A percentile compares a stretch with the other conserved stretches of the same genome.
Evolutionary conservation across 2,113 vertebrate genomes (phyloP).

Genomic region (Typhlomys cinereus): DNA sequence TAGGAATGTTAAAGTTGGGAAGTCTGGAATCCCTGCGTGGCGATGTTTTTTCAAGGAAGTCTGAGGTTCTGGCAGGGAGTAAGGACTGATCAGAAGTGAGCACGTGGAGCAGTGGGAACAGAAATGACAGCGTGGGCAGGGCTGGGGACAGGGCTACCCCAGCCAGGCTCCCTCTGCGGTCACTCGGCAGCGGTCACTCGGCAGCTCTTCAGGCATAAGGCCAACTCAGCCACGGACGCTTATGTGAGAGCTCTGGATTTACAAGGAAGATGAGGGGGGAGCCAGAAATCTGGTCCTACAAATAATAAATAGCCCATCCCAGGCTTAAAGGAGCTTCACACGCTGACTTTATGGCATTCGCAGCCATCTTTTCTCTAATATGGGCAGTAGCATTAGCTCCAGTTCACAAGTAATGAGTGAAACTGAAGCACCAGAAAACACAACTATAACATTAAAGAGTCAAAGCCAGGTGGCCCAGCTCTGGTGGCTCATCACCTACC

Average conservation of each 20-base stretch:
- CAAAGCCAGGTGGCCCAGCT: background rate
- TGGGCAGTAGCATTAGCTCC: background rate
- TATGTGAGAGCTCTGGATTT: background rate
- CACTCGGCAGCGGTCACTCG: background rate
- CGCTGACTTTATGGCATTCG: background rate
- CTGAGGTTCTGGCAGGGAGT: background rate
- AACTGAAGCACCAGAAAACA: background rate
- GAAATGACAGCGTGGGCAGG: background rate
- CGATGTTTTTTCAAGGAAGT: background rate
- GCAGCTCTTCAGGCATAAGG: background rate
- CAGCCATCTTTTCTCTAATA: background rate
- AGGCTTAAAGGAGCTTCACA: background rate
- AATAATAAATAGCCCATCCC: background rate
- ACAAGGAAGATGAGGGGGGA: background rate
- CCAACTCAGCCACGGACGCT: background rate
- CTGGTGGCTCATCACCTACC: background rate
- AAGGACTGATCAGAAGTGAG: background rate
- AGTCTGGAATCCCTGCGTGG: too few species aligned
- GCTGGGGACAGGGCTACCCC: background rate
- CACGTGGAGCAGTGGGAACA: background rate
- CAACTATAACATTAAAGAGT: background rate
- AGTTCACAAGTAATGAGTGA: background rate
- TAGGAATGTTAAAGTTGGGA: background rate
- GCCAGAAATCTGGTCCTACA: background rate
- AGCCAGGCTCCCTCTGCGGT: background rate